phyloP scores from a whole-genome alignment of 2,888 invertebrate genomes.

The Melipona bicolor region DNA sequence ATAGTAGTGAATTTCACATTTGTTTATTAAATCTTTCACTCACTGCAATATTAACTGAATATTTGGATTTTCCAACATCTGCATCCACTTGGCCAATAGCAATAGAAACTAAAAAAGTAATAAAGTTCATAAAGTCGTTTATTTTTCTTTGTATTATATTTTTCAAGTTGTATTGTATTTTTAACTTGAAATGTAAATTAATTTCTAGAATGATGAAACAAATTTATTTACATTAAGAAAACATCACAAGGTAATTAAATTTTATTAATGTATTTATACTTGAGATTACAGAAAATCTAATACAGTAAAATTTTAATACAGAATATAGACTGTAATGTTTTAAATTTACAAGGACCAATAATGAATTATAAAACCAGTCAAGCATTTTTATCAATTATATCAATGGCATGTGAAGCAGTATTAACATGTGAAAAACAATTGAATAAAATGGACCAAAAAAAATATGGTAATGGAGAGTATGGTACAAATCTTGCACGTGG shows the following conservation, averaged over 20 bases:
- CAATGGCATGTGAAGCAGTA: constrained; percentile 85
- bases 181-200: neutral
- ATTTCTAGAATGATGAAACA: constrained; percentile 23
- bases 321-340: neutral
- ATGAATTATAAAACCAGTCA: constrained; percentile 74
- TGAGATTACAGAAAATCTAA: neutral
- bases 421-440: constrained; percentile 87
- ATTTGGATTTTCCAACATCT: constrained; percentile 86
- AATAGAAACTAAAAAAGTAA: constrained; percentile 48
- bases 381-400: constrained; percentile 78
- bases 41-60: constrained; percentile 84
- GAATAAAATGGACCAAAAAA: constrained; percentile 89
- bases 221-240: constrained; percentile 18
- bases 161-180: neutral
- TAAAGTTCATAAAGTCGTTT: neutral
- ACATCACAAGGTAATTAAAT: constrained; percentile 40
- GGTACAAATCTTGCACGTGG: constrained; percentile 88
- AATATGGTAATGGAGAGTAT: constrained; percentile 91
- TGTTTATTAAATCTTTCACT: constrained; percentile 87
- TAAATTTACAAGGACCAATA: constrained; percentile 77
- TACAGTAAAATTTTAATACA: constrained; percentile 11
- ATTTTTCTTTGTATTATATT: neutral
- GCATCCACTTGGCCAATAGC: constrained; percentile 86
- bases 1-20: constrained; percentile 91
- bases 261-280: neutral